Evolutionary conservation across 1,140 invertebrate species (phyloP), one percentile per base, ranked within the genome.

Genomic region (Akabosia matsudoensis): DNA sequence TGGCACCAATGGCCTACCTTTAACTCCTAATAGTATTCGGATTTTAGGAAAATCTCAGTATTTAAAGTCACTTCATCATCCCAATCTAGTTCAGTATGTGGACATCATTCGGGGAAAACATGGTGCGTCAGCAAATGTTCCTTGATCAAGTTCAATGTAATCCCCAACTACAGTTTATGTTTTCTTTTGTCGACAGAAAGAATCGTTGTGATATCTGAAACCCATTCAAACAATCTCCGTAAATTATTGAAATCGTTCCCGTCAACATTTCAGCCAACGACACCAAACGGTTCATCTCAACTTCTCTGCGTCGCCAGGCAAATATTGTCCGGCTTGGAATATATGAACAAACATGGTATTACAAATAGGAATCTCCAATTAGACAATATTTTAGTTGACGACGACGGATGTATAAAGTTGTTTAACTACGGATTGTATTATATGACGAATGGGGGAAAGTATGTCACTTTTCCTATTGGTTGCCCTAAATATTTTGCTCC

Each of bases 21-120:
- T 98, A 14, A 98, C 96, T 1, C 96, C 96, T 24, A 97, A 97
- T 86, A 97, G 96, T 0, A 96, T 98, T 74, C 92, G 93, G 75
- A 97, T 98, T 82, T 87, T 96, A 73, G 97, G 97, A 22, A 88
- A 91, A 82, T 93, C 96, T 72, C 94, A 97, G 83, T 87, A 90
- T 67, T 85, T 98, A 1, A 93, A 94, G 83, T 91, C 89, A 0
- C 86, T 97, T 61, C 86, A 89, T 75, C 93, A 97, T 86, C 88
- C 90, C 10, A 89, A 94, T 87, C 86, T 98, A 37, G 95, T 93
- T 82, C 89, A 90, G 76, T 98, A 97, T 87, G 85, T 98, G 13
- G 95, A 97, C 85, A 91, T 97, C 72, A 91, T 94, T 77, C 87
- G 96, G 82, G 93, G 93, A 75, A 97, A 97, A 89, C 95, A 97